phyloP scores from a whole-genome alignment of 2,113 vertebrate species.

The Mionectes macconnelli region DNA sequence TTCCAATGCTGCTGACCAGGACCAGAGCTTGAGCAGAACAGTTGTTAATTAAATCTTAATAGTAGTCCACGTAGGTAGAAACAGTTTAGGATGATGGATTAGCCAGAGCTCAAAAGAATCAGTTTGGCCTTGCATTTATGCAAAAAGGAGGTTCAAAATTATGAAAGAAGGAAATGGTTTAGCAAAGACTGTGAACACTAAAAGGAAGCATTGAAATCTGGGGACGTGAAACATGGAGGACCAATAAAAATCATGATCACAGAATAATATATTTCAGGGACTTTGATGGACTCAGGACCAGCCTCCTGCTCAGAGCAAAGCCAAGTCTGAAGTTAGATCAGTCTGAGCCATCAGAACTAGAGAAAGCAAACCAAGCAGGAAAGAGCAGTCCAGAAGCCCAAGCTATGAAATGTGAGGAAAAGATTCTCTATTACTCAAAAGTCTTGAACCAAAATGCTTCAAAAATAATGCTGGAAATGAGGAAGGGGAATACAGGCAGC shows the following conservation, averaged over 20 bases:
- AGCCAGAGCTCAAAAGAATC: neutral
- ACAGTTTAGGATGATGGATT: slow-evolving; percentile 33
- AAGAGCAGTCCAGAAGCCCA: neutral
- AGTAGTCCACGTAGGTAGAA: neutral
- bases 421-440: neutral
- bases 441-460: neutral
- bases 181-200: neutral
- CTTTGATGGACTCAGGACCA: neutral
- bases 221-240: neutral
- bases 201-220: neutral
- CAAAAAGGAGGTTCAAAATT: neutral
- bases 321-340: neutral
- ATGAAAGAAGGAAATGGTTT: neutral
- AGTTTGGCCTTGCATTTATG: neutral
- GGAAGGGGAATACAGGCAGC: neutral
- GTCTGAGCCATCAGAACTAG: neutral
- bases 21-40: neutral
- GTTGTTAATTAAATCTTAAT: slow-evolving; percentile 54
- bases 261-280: neutral
- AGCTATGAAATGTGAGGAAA: neutral
- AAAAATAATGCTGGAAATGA: neutral
- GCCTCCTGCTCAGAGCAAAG: neutral
- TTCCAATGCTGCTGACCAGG: slow-evolving; percentile 28
- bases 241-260: neutral
- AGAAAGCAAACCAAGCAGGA: neutral